These are phyloP conservation scores for Helicoverpa assulta DNA, from an alignment of 2,888 invertebrate species.

Conservation along the genomic window DNA sequence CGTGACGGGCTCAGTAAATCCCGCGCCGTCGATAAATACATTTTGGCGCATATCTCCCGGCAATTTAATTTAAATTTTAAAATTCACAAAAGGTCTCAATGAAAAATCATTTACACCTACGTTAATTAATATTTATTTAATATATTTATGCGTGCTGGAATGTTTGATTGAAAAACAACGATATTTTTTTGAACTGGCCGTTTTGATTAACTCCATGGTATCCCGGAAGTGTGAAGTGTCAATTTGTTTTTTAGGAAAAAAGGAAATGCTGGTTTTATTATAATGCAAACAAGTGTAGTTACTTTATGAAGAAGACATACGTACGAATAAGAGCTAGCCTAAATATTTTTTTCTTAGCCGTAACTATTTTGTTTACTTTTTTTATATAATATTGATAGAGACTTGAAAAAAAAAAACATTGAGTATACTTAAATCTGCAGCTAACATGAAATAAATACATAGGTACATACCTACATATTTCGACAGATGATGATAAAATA, in stretches of 20 bases:
- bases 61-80: conserved; percentile 16
- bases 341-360: too few species aligned
- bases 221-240: too few species aligned
- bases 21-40: conserved; percentile 22
- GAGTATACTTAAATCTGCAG: neutral
- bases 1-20: conserved; percentile 23
- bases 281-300: too few species aligned
- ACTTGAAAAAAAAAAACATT: neutral
- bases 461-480: neutral
- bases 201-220: neutral
- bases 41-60: conserved; percentile 12
- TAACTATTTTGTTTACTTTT: too few species aligned
- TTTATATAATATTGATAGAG: too few species aligned
- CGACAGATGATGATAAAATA: neutral
- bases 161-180: neutral
- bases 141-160: neutral
- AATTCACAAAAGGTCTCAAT: conserved; percentile 3
- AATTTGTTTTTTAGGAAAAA: too few species aligned
- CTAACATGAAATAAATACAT: neutral
- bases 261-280: too few species aligned
- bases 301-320: too few species aligned
- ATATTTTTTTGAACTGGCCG: neutral
- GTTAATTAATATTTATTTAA: neutral
- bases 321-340: too few species aligned
- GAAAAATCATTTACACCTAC: neutral